A percentile compares a stretch with the other conserved stretches of the same genome.
phyloP scores from a whole-genome alignment of 2,888 invertebrate genomes.

The Andrena trimmerana region DNA sequence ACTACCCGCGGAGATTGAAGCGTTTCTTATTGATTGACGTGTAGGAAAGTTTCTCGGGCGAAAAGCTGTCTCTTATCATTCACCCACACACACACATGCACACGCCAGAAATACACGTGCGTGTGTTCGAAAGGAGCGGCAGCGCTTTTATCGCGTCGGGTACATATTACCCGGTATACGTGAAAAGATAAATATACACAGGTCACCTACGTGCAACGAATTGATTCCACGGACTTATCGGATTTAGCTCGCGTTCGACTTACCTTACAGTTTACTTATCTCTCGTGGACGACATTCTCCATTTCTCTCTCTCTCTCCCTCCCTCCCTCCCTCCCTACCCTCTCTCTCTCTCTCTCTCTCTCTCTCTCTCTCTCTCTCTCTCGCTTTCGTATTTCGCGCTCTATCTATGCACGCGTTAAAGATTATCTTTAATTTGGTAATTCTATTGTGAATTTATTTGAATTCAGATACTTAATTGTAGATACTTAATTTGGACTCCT shows the following conservation, averaged over 20 bases:
- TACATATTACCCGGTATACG: conserved; percentile 48
- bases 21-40: conserved; percentile 34
- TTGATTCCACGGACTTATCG: conserved; percentile 66
- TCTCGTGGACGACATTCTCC: conserved; percentile 33
- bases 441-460: not conserved
- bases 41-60: conserved; percentile 38
- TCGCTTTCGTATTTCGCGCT: not conserved
- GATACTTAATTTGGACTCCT: too few relatives aligned
- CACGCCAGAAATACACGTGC: conserved; percentile 1
- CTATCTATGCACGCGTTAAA: not conserved
- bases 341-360: not conserved
- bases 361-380: too few relatives aligned
- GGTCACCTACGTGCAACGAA: conserved; percentile 60
- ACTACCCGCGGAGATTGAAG: not conserved
- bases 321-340: too few relatives aligned
- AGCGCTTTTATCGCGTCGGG: conserved; percentile 44
- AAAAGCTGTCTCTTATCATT: conserved; percentile 63
- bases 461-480: not conserved
- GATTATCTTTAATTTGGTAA: conserved; percentile 1
- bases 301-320: too few relatives aligned
- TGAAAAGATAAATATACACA: conserved; percentile 68
- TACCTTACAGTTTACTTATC: conserved; percentile 54
- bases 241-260: conserved; percentile 54
- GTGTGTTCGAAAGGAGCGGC: conserved; percentile 41
- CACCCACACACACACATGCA: not conserved